phyloP scores from a whole-genome alignment of 2,797 vertebrate genomes.

The Cossypha caffra region DNA sequence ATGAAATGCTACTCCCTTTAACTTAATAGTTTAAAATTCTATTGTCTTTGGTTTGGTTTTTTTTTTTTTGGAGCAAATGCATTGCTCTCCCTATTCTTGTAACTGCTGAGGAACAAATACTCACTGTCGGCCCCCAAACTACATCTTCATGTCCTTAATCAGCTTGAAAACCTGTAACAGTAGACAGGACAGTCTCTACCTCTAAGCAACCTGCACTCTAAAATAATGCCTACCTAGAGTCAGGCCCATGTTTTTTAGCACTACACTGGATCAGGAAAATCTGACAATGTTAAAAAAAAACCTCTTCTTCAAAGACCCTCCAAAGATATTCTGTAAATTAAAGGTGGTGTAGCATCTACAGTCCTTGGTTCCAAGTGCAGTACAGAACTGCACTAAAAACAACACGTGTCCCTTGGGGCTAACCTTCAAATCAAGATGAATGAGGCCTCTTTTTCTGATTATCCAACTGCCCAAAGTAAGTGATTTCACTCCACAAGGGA shows the following conservation, averaged over 20 bases:
- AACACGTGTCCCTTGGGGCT: fast-evolving
- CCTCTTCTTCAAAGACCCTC: neutral
- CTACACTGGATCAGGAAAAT: neutral
- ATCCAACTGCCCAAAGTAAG: neutral
- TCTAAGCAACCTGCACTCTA: neutral
- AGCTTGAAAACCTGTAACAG: neutral
- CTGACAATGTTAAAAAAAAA: neutral
- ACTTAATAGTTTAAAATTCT: neutral
- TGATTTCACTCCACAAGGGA: neutral
- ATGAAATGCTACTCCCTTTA: neutral
- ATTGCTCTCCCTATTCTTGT: neutral
- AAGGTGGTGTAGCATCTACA: neutral
- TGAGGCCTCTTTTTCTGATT: neutral
- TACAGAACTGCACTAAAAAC: neutral
- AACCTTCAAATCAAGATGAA: neutral
- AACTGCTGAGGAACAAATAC: neutral
- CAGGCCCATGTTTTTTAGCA: neutral
- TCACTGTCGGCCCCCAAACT: neutral
- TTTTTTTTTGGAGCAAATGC: neutral
- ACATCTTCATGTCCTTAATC: neutral
- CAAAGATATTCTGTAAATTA: neutral
- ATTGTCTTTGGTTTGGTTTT: neutral
- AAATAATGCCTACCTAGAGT: neutral
- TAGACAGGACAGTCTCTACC: neutral
- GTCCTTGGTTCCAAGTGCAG: neutral